Evolutionary conservation across 92 coral and sea anemone species (phyloP).

Genomic region (Zoanthus solanderi): DNA sequence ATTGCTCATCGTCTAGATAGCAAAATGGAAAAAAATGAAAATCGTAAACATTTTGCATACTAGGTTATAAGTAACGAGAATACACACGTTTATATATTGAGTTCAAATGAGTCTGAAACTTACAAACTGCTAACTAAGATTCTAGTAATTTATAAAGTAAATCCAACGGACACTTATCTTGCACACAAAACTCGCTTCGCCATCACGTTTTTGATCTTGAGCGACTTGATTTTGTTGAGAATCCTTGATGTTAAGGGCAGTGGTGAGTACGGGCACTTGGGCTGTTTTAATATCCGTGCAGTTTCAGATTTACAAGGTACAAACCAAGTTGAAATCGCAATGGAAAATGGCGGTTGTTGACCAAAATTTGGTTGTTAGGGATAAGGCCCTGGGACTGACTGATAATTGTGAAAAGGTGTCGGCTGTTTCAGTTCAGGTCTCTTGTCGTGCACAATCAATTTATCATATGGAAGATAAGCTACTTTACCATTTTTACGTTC

Average conservation of each 20-base stretch:
- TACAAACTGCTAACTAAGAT: no score
- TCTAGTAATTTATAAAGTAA: no score
- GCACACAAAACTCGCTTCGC: background rate
- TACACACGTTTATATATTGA: no score
- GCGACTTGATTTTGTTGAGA: background rate
- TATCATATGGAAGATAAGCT: slow-evolving; percentile 57
- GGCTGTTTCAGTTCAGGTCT: background rate
- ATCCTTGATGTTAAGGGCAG: background rate
- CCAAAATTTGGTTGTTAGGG: background rate
- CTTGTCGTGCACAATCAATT: slow-evolving; percentile 39
- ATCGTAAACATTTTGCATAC: no score
- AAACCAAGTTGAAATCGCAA: background rate
- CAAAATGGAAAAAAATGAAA: no score
- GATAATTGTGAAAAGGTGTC: background rate
- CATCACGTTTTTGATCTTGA: background rate
- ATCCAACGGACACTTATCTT: no score
- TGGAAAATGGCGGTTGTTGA: background rate
- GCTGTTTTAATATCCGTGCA: background rate
- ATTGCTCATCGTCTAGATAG: no score
- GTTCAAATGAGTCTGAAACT: no score
- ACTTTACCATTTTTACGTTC: slow-evolving; percentile 40
- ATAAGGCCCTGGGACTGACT: slow-evolving; percentile 11
- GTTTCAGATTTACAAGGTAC: background rate
- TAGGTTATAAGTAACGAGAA: no score
- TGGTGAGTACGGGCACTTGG: background rate